Conservation (phyloP, 2,113 vertebrate species). For the Psephotus haematonotus region DNA sequence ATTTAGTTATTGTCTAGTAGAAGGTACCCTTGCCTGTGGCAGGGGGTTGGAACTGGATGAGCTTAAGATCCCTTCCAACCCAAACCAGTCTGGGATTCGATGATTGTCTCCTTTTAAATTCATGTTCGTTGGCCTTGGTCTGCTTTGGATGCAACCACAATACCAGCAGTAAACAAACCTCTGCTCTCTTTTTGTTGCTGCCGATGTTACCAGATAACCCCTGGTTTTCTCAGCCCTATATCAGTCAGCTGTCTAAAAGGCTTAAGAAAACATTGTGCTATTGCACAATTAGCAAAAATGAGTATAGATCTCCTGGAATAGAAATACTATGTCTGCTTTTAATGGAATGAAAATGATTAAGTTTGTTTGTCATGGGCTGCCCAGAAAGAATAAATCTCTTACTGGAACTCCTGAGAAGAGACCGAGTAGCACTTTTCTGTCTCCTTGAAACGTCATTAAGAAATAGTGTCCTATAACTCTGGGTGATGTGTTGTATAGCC, state of each 20-base stretch:
- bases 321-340: background rate
- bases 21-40: background rate
- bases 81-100: background rate
- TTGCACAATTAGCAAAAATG: background rate
- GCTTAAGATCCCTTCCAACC: background rate
- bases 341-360: background rate
- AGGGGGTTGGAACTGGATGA: background rate
- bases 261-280: background rate
- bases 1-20: background rate
- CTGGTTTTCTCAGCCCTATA: background rate
- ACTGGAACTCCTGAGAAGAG: background rate
- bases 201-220: background rate
- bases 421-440: background rate
- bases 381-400: background rate
- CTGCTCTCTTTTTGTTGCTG: background rate
- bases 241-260: background rate
- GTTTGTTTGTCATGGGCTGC: background rate
- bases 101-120: background rate
- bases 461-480: background rate
- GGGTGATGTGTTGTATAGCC: background rate
- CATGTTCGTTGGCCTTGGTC: background rate
- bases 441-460: slow-evolving; percentile 10
- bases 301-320: background rate
- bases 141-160: background rate
- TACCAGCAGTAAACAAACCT: background rate